phyloP scores from a whole-genome alignment of 2,888 invertebrate species.

The Pharmacophagus antenor region DNA sequence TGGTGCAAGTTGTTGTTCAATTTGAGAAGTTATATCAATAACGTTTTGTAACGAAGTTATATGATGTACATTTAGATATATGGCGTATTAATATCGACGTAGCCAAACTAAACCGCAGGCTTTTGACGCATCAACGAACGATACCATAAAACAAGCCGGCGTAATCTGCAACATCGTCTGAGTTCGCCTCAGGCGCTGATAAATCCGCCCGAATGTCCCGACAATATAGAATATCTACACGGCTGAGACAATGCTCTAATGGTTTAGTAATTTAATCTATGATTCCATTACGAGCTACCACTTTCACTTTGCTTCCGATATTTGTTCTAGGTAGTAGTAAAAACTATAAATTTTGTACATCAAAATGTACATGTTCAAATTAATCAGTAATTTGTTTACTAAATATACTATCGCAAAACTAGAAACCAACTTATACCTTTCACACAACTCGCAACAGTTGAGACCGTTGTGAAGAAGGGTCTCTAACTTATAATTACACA shows the following conservation, averaged over 20 bases:
- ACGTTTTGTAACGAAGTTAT: not conserved
- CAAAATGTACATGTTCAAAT: no score
- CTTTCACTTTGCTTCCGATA: conserved; percentile 3
- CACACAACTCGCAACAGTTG: no score
- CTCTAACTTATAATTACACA: no score
- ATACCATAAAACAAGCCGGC: conserved; percentile 47
- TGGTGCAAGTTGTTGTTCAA: no score
- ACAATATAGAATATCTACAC: conserved; percentile 28
- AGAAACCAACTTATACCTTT: no score
- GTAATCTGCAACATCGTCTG: conserved; percentile 46
- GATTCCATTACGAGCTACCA: conserved; percentile 25
- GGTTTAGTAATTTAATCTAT: conserved; percentile 30
- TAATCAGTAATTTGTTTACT: no score
- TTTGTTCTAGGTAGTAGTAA: no score
- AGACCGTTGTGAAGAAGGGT: no score
- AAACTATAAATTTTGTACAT: no score
- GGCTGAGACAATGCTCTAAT: conserved; percentile 28
- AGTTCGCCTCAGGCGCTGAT: conserved; percentile 38
- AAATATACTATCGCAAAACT: no score
- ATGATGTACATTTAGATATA: conserved; percentile 8
- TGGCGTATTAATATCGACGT: conserved; percentile 25
- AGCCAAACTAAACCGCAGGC: conserved; percentile 28
- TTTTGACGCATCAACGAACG: conserved; percentile 38
- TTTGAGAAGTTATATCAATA: no score
- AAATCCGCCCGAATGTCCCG: conserved; percentile 38